Percentiles rank a stretch among this genome's conserved stretches.
These are phyloP conservation scores for Cantharis lateralis DNA, from an alignment of 2,888 invertebrate species.

Conservation along the genomic window DNA sequence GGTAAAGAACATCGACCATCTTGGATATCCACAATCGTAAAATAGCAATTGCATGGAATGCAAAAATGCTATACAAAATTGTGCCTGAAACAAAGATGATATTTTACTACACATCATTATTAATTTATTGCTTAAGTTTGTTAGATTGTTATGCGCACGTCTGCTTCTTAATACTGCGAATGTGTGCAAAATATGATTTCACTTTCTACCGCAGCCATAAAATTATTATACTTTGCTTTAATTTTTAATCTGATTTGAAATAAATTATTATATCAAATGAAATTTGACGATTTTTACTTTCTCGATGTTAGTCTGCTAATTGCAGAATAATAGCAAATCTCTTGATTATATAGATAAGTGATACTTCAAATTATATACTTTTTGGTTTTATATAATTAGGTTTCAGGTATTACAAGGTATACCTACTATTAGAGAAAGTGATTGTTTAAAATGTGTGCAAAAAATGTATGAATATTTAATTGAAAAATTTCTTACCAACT, in stretches of 20 bases:
- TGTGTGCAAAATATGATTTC: not conserved
- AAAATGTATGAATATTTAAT: slow-evolving; percentile 39
- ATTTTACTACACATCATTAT: not conserved
- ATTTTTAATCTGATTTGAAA: not conserved
- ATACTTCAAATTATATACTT: not conserved
- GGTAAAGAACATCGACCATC: slow-evolving; percentile 81
- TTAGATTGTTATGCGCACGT: not conserved
- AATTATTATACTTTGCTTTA: not conserved
- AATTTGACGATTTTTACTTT: not conserved
- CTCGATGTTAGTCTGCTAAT: not conserved
- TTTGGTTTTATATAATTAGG: not conserved
- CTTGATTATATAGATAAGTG: not conserved
- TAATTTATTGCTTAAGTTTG: not conserved
- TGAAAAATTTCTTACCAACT: slow-evolving; percentile 63
- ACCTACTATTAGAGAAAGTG: not conserved
- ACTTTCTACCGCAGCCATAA: not conserved
- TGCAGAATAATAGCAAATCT: not conserved
- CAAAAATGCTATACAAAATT: slow-evolving; percentile 86
- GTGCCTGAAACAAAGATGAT: slow-evolving; percentile 67
- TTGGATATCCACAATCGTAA: slow-evolving; percentile 88
- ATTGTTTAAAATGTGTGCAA: not conserved
- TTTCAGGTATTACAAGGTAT: not conserved
- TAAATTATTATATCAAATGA: not conserved
- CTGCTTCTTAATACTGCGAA: not conserved
- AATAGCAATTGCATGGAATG: slow-evolving; percentile 85